Conservation (phyloP, 2,888 invertebrate genomes). For the Trissoscelio sp. region DNA sequence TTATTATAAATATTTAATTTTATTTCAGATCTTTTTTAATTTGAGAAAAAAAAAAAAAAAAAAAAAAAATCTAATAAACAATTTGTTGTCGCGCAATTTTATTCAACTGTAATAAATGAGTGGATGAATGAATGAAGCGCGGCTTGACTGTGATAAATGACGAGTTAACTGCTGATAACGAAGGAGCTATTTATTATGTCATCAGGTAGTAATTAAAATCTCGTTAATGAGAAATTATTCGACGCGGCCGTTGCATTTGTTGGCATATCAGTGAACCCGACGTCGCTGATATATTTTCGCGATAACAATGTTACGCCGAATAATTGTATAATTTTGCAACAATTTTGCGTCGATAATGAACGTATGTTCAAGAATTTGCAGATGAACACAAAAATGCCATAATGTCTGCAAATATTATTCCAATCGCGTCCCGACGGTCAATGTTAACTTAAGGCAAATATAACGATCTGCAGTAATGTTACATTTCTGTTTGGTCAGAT, state of each 20-base stretch:
- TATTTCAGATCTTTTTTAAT: no score
- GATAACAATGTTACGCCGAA: slow-evolving; percentile 30
- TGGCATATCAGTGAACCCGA: slow-evolving; percentile 11
- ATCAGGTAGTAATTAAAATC: slow-evolving; percentile 75
- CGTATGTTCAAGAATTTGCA: no score
- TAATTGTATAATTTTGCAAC: slow-evolving; percentile 51
- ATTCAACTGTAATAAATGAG: slow-evolving; percentile 33
- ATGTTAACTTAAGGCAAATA: slow-evolving; percentile 53
- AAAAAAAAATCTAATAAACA: slow-evolving; percentile 1
- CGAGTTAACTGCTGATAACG: slow-evolving; percentile 68
- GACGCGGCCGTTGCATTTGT: slow-evolving; percentile 44
- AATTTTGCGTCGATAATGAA: no score
- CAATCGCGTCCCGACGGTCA: slow-evolving; percentile 31
- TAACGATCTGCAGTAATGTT: slow-evolving; percentile 29
- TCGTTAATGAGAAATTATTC: slow-evolving; percentile 73
- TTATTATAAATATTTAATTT: no score
- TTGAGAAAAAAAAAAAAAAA: no score
- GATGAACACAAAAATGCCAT: no score
- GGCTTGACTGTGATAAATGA: slow-evolving; percentile 64
- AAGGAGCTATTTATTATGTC: slow-evolving; percentile 71
- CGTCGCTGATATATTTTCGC: slow-evolving; percentile 31
- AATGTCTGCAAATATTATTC: slow-evolving; percentile 37
- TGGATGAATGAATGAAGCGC: slow-evolving; percentile 26
- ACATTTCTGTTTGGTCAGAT: slow-evolving; percentile 55
- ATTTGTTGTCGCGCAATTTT: slow-evolving; percentile 14